Percentiles rank a stretch among this genome's conserved stretches.
These are phyloP conservation scores for Yponomeuta malinellus DNA, from an alignment of 2,888 invertebrate species.

Conservation along the genomic window DNA sequence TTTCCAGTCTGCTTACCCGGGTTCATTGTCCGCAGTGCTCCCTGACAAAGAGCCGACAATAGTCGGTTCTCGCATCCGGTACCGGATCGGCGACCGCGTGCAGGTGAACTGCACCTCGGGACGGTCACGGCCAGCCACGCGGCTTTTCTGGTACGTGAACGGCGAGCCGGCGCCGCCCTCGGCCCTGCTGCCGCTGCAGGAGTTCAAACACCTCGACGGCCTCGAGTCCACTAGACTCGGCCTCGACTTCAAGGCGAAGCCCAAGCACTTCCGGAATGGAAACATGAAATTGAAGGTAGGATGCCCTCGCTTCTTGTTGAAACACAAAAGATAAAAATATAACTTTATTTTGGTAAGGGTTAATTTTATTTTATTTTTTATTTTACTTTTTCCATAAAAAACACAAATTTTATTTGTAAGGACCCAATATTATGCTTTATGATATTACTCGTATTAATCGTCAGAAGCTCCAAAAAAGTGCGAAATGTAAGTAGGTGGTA, in stretches of 20 bases:
- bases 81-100: conserved; percentile 88
- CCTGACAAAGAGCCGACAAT: conserved; percentile 90
- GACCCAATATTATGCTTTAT: no score
- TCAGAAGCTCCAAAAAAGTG: no score
- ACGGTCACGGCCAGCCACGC: conserved; percentile 87
- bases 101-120: conserved; percentile 90
- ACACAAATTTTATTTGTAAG: no score
- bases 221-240: conserved; percentile 86
- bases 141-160: conserved; percentile 91
- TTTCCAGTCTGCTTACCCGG: no score
- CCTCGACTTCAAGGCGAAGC: conserved; percentile 87
- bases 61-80: conserved; percentile 85
- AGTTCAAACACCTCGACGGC: conserved; percentile 73
- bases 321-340: no score
- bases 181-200: conserved; percentile 66
- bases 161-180: conserved; percentile 81
- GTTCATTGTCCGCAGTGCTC: conserved; percentile 70
- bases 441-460: no score
- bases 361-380: neutral
- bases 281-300: conserved; percentile 88
- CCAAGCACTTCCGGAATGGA: conserved; percentile 87
- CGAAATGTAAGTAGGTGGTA: no score
- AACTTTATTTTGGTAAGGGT: no score
- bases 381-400: neutral
- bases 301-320: no score